Evolutionary conservation across 2,113 vertebrate species (phyloP), one percentile per base, ranked within the genome.

Genomic region (Campylomormyrus tamandua): DNA sequence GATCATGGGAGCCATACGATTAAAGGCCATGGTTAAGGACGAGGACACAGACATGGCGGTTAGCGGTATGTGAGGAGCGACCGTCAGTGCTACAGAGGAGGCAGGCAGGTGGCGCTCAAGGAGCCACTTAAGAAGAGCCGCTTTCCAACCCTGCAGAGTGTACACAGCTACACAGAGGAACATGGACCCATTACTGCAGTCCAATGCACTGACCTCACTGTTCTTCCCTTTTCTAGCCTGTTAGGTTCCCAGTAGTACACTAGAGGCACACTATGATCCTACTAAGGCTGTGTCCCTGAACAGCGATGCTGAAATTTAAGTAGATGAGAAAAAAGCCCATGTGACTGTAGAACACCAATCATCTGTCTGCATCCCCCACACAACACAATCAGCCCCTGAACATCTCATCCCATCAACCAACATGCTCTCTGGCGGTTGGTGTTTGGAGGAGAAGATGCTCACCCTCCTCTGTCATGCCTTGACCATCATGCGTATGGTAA

Each of bases 251-350:
- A 6, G 49, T 2, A 50, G 49, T 15, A 50, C 49, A 50, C 49
- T 15, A 50, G 62, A 31, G 53, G 88, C 17, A 88, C 11, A 49
- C 62, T 49, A 11, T 19, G 27, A 17, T 35, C 27, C 66, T 13
- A 74, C 31, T 35, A 35, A 24, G 6, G 39, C 39, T 45, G 35
- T 3, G 1, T 42, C 77, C 27, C 66, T 52, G 27, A 70, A 50
- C 13, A 24, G 0, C 84, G 31, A 19, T 49, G 48, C 31, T 45
- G 4, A 83, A 56, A 58, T 52, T 31, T 52, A n/a, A 89, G 27
- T 89, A 31, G 50, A 35, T 42, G 86, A 24, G 52, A 58, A 52
- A 80, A 89, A 89, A 52, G 74, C 74, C 50, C 77, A 56, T 56
- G 48, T 58, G 88, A 89, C 50, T 19, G 35, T 10, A 58, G n/a